These are phyloP conservation scores for Myotis pilosus DNA, from an alignment of 2,797 vertebrate genomes.

Conservation along the genomic window DNA sequence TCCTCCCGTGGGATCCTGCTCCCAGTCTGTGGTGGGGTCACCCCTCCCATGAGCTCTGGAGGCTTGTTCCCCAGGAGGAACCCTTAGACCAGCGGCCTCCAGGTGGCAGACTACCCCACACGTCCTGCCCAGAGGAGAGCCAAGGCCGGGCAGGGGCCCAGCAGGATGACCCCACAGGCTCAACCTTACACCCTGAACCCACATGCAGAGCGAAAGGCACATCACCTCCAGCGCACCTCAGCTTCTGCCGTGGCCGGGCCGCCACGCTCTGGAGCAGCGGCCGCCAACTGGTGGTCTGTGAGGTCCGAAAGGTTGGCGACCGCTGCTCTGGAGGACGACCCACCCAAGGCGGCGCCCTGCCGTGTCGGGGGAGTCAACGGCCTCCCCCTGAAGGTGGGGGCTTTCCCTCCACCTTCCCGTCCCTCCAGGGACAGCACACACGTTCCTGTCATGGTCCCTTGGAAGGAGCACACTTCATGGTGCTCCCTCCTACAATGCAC, in stretches of 20 bases:
- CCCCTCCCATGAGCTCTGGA: neutral
- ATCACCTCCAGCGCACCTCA: accelerated
- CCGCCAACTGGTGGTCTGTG: no score
- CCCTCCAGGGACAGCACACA: neutral
- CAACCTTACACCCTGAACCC: neutral
- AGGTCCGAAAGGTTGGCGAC: no score
- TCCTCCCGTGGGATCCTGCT: accelerated
- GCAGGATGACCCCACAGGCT: neutral
- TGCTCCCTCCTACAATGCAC: neutral
- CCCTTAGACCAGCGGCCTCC: neutral
- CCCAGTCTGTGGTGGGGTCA: neutral
- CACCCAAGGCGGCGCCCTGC: neutral
- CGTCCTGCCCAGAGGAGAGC: accelerated
- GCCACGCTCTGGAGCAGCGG: neutral
- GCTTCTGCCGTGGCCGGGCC: neutral
- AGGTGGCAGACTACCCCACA: neutral
- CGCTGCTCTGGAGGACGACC: neutral
- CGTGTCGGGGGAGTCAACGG: accelerated
- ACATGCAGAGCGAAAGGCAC: neutral
- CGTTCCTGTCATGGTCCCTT: no score
- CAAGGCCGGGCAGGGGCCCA: accelerated
- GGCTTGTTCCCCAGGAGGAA: neutral
- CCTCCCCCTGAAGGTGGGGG: accelerated
- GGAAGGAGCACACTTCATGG: neutral
- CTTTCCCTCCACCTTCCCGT: neutral